Conservation (phyloP, 2,113 vertebrate species). For the Prionailurus bengalensis region DNA sequence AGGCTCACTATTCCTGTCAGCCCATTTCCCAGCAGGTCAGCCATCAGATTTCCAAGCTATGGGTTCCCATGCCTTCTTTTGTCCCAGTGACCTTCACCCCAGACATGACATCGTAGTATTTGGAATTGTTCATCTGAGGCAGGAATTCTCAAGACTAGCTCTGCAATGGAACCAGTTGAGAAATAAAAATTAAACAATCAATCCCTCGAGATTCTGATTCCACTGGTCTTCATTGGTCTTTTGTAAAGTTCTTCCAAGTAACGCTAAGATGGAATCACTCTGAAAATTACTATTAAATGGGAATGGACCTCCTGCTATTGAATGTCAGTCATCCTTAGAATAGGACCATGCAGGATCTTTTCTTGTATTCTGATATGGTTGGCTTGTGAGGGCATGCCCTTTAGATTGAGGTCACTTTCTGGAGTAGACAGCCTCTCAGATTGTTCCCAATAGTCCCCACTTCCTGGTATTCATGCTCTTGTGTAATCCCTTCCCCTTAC, state of each 20-base stretch:
- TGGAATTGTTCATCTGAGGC: background rate
- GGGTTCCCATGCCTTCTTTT: background rate
- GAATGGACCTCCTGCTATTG: background rate
- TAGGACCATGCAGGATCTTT: background rate
- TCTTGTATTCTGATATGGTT: background rate
- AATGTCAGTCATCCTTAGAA: background rate
- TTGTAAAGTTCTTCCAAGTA: background rate
- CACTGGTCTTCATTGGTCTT: background rate
- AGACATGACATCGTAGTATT: background rate
- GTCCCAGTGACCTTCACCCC: background rate
- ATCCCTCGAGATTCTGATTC: background rate
- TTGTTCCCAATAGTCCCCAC: background rate
- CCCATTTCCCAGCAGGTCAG: background rate
- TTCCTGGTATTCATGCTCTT: background rate
- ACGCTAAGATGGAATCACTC: background rate
- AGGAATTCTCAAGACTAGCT: background rate
- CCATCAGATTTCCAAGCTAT: background rate
- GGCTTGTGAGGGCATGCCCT: background rate
- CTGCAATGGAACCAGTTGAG: background rate
- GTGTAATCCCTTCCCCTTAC: background rate
- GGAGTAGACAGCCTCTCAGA: background rate
- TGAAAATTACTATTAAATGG: background rate
- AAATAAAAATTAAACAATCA: background rate
- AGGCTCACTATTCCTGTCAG: background rate
- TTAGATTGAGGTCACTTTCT: background rate